These are phyloP conservation scores for Sinocyclocheilus grahami DNA, from an alignment of 2,113 vertebrate genomes.

Conservation along the genomic window DNA sequence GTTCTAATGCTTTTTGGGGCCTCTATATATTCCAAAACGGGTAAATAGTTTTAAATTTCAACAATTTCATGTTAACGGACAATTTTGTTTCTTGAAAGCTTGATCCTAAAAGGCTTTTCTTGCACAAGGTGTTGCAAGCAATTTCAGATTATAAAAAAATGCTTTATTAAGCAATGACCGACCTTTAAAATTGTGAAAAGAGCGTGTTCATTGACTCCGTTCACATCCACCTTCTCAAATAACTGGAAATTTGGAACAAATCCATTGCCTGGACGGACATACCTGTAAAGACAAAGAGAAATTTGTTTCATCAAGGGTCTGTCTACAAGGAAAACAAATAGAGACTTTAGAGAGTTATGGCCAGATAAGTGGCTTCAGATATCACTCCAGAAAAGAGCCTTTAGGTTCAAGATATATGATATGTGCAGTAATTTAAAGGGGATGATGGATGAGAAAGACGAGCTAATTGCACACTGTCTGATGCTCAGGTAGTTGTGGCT, in stretches of 20 bases:
- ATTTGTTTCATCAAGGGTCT: slow-evolving; percentile 56
- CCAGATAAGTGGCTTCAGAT: background rate
- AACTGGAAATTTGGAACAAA: slow-evolving; percentile 92
- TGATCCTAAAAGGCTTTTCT: too few relatives aligned
- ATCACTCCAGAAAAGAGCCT: slow-evolving; percentile 20
- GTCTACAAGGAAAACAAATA: background rate
- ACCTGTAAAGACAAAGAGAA: slow-evolving; percentile 72
- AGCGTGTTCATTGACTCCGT: slow-evolving; percentile 84
- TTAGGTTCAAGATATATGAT: slow-evolving; percentile 13
- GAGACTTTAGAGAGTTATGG: background rate
- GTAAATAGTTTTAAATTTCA: too few relatives aligned
- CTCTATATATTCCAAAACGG: too few relatives aligned
- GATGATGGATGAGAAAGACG: slow-evolving; percentile 20
- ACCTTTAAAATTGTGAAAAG: slow-evolving; percentile 93
- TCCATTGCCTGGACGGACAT: slow-evolving; percentile 88
- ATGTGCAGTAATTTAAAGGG: slow-evolving; percentile 33
- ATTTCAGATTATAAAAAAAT: too few relatives aligned
- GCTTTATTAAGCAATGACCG: background rate
- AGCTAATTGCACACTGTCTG: slow-evolving; percentile 44
- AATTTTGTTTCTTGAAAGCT: too few relatives aligned
- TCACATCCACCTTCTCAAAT: slow-evolving; percentile 91
- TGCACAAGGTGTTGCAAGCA: too few relatives aligned
- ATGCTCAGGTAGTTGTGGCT: slow-evolving; percentile 4
- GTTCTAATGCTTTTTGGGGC: too few relatives aligned
- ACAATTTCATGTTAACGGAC: too few relatives aligned